Conservation (phyloP, 2,888 invertebrate species). For the Blastobasis lacticolella region DNA sequence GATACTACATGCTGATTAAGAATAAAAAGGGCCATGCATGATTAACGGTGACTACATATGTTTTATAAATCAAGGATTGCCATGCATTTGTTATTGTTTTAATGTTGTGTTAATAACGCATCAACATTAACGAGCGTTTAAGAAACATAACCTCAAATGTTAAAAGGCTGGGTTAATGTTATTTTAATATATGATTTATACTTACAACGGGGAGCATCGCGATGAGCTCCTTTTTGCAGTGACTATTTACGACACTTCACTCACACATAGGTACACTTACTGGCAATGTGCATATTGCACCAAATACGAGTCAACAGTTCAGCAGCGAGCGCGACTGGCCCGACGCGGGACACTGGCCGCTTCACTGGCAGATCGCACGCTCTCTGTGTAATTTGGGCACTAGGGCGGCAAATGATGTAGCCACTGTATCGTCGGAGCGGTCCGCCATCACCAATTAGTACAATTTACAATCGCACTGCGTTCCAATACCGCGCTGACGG, state of each 20-base stretch:
- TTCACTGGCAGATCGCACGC: constrained; percentile 46
- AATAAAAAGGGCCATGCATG: constrained; percentile 28
- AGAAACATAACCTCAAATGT: neutral
- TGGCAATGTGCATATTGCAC: constrained; percentile 57
- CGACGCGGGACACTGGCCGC: constrained; percentile 35
- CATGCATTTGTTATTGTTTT: too few relatives aligned
- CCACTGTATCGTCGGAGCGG: constrained; percentile 57
- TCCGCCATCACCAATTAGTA: constrained; percentile 69
- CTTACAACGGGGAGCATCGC: constrained; percentile 63
- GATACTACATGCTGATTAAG: constrained; percentile 17
- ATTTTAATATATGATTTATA: constrained; percentile 21
- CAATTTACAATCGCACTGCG: constrained; percentile 65
- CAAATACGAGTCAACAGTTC: constrained; percentile 45
- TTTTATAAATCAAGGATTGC: too few relatives aligned
- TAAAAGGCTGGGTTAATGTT: constrained; percentile 16
- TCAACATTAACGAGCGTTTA: constrained; percentile 1
- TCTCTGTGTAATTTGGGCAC: constrained; percentile 48
- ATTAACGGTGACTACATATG: too few relatives aligned
- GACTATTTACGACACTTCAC: constrained; percentile 68
- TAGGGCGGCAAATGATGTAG: constrained; percentile 50
- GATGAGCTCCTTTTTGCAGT: constrained; percentile 54
- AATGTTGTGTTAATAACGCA: too few relatives aligned
- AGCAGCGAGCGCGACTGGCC: constrained; percentile 41
- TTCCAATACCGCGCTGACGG: constrained; percentile 64
- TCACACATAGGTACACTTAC: constrained; percentile 40